These are phyloP conservation scores for Arbacia lixula DNA, from an alignment of 53 echinoderm and acorn worm species.

Conservation along the genomic window DNA sequence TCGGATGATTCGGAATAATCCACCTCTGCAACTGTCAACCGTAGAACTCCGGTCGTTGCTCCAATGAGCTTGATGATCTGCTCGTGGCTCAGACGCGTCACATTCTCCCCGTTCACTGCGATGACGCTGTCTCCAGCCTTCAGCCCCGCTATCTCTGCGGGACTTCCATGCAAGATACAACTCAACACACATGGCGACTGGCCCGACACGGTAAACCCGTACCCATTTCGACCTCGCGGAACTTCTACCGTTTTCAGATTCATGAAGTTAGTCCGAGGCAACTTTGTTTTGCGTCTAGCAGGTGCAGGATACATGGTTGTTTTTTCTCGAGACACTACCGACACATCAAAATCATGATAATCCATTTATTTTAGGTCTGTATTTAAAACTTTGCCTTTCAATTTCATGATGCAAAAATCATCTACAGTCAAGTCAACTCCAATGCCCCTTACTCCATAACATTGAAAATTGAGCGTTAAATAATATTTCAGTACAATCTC, in stretches of 20 bases:
- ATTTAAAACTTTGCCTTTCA: too few relatives aligned
- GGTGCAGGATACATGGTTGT: conserved; percentile 68
- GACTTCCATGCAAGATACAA: conserved; percentile 89
- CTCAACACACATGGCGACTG: conserved; percentile 93
- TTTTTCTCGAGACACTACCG: too few relatives aligned
- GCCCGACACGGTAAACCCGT: conserved; percentile 94
- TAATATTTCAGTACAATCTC: too few relatives aligned
- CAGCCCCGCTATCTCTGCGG: conserved; percentile 86
- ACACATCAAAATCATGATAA: too few relatives aligned
- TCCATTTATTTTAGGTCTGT: too few relatives aligned
- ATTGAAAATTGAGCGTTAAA: too few relatives aligned
- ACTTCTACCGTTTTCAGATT: conserved; percentile 98
- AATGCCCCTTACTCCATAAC: too few relatives aligned
- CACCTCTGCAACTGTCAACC: conserved; percentile 90
- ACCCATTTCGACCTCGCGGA: conserved; percentile 86
- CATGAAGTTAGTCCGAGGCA: conserved; percentile 64
- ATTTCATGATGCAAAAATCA: too few relatives aligned
- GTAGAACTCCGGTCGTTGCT: conserved; percentile 77
- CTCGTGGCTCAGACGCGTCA: conserved; percentile 85
- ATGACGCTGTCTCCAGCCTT: conserved; percentile 90
- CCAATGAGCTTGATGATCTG: conserved; percentile 97
- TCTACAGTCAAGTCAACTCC: too few relatives aligned
- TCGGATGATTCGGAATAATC: conserved; percentile 78
- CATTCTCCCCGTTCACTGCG: conserved; percentile 96
- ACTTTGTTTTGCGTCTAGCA: conserved; percentile 68